Conservation (phyloP, 2,888 invertebrate genomes). For the Polia nebulosa region DNA sequence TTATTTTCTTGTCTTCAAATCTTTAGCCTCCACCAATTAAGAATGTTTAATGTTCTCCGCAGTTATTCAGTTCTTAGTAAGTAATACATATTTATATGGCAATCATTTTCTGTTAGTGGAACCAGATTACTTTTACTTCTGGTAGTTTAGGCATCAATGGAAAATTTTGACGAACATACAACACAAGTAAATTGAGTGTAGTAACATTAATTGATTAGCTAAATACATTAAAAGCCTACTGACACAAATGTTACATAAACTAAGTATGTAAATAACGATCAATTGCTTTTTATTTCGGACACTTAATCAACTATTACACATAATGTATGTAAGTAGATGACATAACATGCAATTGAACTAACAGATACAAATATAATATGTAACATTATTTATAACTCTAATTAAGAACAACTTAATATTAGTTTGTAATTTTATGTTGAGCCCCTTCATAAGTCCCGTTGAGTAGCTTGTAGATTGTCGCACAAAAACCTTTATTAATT, state of each 20-base stretch:
- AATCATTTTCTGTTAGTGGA: constrained; percentile 9
- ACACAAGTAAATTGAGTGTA: not conserved
- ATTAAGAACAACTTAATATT: not conserved
- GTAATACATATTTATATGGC: not conserved
- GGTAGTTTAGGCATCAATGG: not conserved
- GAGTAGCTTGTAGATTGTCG: constrained; percentile 34
- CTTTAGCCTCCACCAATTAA: not conserved
- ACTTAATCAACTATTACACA: constrained; percentile 20
- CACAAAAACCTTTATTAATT: constrained; percentile 36
- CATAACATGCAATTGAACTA: constrained; percentile 8
- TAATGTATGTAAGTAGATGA: no score
- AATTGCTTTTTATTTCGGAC: constrained; percentile 5
- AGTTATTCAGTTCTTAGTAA: not conserved
- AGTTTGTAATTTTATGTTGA: constrained; percentile 7
- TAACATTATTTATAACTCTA: constrained; percentile 27
- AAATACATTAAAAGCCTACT: constrained; percentile 21
- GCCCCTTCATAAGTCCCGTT: constrained; percentile 16
- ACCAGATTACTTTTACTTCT: not conserved
- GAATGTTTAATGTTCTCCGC: not conserved
- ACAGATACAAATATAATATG: not conserved
- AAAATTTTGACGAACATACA: constrained; percentile 10
- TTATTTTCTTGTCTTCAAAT: not conserved
- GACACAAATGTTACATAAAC: constrained; percentile 37
- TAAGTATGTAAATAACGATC: constrained; percentile 23
- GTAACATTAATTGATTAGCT: constrained; percentile 4